Evolutionary conservation across 2,888 invertebrate genomes (phyloP).

Genomic region (Eulithis prunata): DNA sequence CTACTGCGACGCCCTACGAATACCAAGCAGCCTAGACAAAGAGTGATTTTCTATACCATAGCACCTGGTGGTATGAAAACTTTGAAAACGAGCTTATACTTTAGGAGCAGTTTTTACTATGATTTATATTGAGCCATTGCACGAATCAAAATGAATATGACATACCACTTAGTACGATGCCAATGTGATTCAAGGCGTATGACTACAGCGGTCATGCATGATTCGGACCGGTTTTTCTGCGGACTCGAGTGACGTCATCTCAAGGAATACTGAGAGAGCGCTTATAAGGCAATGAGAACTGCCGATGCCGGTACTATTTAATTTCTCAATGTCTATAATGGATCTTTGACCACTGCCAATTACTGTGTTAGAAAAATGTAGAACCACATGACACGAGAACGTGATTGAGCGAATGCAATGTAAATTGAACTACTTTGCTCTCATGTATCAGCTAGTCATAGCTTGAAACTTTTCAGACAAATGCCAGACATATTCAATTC

Average conservation of each 20-base stretch:
- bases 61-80: background rate
- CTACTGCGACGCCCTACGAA: conserved; percentile 50
- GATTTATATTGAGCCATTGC: conserved; percentile 28
- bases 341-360: conserved; percentile 20
- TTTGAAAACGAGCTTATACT: background rate
- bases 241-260: conserved; percentile 67
- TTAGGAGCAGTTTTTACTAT: conserved; percentile 20
- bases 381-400: conserved; percentile 32
- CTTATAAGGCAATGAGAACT: conserved; percentile 57
- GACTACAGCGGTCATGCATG: conserved; percentile 71
- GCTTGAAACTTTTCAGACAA: conserved; percentile 27
- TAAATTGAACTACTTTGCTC: conserved; percentile 1
- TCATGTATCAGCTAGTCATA: conserved; percentile 7
- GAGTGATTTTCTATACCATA: conserved; percentile 38
- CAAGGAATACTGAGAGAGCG: conserved; percentile 52
- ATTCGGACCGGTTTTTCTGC: conserved; percentile 77
- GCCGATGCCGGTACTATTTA: conserved; percentile 42
- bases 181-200: conserved; percentile 70
- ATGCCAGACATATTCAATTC: conserved; percentile 11
- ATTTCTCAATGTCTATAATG: conserved; percentile 48
- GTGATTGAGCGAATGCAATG: conserved; percentile 34
- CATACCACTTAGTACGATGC: conserved; percentile 50
- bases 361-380: conserved; percentile 22
- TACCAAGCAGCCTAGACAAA: conserved; percentile 46
- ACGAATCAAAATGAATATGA: conserved; percentile 45